Evolutionary conservation across 1,140 invertebrate species (phyloP), one percentile per base, ranked within the genome.

Genomic region (Meloidogyne floridensis): DNA sequence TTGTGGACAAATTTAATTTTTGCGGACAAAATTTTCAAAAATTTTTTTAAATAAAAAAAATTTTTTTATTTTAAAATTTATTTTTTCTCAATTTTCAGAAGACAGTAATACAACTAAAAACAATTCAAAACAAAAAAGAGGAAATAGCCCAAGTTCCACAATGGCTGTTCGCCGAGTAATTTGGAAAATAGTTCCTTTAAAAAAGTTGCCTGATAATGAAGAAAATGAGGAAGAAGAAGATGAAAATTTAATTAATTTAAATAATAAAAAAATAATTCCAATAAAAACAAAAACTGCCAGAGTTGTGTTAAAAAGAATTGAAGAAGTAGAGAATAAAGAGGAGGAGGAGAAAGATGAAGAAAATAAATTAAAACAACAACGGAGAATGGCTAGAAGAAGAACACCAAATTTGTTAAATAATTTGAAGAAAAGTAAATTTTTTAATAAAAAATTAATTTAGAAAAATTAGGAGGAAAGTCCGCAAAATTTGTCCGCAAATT

Each of bases 111-210:
- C 32, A 32, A 32, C 32, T 32, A 70, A 20, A 13, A 42, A 51
- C n/a, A 20, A 54, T 78, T 65, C 77, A 32, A 69, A 42, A 47
- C 69, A 71, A 15, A 47, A 69, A 54, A 72, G 77, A 13, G 59
- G n/a, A 65, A n/a, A 65, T 13, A 65, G 7, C 18, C 7, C 2
- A 11, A 65, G 47, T 47, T 6, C 15, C 0, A 6, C 15, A 7
- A n/a, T 7, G n/a, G 42, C 65, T 13, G 32, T 79, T 42, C 77
- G 77, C 9, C 77, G 77, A 10, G 65, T 79, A 15, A 72, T 72
- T 7, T 79, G 77, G 77, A 69, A 72, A 54, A 69, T 79, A 20
- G 77, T 79, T 69, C 77, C 77, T 8, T 71, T 79, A 72, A 9
- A 43, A 15, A 54, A 72, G 51, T 79, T 79, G 18, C 20, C 65